Base-by-base conservation (phyloP, 2,113 vertebrate genomes). In the Acanthisitta chloris region DNA sequence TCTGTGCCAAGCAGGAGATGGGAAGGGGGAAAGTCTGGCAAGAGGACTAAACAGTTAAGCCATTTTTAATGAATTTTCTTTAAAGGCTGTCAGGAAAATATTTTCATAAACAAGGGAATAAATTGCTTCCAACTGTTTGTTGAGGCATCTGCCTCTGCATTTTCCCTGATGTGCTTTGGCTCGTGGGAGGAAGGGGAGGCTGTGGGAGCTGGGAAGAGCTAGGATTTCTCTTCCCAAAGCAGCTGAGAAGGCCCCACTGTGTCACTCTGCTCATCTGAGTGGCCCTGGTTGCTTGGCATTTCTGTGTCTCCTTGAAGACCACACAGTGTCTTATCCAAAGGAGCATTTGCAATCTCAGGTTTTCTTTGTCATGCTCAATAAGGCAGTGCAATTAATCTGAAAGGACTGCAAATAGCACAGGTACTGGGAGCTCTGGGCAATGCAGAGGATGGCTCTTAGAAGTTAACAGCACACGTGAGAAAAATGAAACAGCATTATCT, bases 351-450 rank as follows among this genome's bases (percentile, higher is more conserved):
- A 79, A 59, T 38, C 89, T 81, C 85, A 91, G 64, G 43, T 74
- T 85, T 86, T 59, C 79, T 85, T 93, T 81, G 65, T 58, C 2
- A 25, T 49, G 34, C 59, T 96, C 73, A 65, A 40, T 85, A 94
- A 95, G 70, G 59, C 94, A 94, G 95, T 62, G 61, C 88, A 92
- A 95, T 86, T 96, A 86, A 38, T 85, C 78, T 86, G 95, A 87
- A 94, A 92, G 84, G 86, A 80, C 83, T 96, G 86, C 76, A 84
- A 97, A 92, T 64, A 89, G 89, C 72, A 61, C 78, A 92, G 81
- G 95, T 71, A 49, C 76, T 80, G 81, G 77, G 77, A 91, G 66
- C 74, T 80, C 83, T 93, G 69, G 85, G 61, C 57, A 74, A 67
- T 48, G 81, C 31, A 80, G n/a, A 51, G 66, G 42, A 46, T 62